phyloP scores from a whole-genome alignment of 2,113 vertebrate genomes.

The Melanerpes aurifrons region DNA sequence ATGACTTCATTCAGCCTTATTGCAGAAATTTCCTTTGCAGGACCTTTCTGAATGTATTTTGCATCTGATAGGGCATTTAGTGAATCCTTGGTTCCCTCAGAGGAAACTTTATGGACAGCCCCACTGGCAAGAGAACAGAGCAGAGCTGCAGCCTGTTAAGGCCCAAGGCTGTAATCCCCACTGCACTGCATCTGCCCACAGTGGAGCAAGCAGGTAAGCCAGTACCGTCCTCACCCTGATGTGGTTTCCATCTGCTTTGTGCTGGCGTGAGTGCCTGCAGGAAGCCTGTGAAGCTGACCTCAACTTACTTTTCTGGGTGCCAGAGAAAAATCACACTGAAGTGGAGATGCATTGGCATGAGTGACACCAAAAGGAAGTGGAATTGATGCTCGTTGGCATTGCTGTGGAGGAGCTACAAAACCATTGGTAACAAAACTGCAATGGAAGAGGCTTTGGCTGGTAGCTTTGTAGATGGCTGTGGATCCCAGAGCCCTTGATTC shows the following conservation, averaged over 20 bases:
- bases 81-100: neutral
- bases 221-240: neutral
- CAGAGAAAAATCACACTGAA: neutral
- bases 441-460: slow-evolving; percentile 16
- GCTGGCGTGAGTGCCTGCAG: neutral
- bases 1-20: neutral
- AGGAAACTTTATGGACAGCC: neutral
- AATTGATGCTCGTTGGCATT: neutral
- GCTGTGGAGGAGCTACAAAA: slow-evolving; percentile 30
- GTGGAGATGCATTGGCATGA: neutral
- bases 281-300: fast-evolving
- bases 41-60: slow-evolving; percentile 9
- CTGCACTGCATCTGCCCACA: neutral
- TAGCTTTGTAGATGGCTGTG: neutral
- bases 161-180: neutral
- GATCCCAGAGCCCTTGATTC: neutral
- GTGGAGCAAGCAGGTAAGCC: neutral
- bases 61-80: slow-evolving; percentile 20
- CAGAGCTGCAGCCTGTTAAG: neutral
- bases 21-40: slow-evolving; percentile 28
- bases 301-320: neutral
- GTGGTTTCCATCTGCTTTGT: neutral
- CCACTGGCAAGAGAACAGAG: neutral
- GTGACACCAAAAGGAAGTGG: neutral
- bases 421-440: neutral